phyloP scores from a whole-genome alignment of 2,888 invertebrate genomes.

The Drosophila austrosaltans region DNA sequence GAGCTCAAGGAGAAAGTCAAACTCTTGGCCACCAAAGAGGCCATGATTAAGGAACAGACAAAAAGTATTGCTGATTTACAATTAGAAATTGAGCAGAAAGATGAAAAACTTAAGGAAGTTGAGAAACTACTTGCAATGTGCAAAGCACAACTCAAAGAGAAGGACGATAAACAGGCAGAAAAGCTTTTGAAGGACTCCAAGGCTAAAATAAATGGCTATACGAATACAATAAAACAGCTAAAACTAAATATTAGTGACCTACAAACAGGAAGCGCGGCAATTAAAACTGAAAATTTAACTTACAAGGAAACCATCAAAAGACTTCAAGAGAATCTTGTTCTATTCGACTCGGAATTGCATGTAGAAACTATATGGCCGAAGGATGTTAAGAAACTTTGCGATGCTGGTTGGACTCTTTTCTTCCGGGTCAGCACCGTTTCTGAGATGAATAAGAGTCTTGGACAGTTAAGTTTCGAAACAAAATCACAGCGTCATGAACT shows the following conservation, averaged over 20 bases:
- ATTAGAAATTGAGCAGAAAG: not conserved
- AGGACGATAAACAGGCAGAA: slow-evolving; percentile 3
- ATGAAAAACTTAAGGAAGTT: not conserved
- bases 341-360: not conserved
- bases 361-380: not conserved
- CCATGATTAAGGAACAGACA: not conserved
- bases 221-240: slow-evolving; percentile 9
- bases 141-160: slow-evolving; percentile 4
- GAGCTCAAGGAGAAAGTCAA: slow-evolving; percentile 5
- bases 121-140: not conserved
- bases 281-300: not conserved
- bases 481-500: not conserved
- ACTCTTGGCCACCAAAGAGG: not conserved
- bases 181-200: slow-evolving; percentile 2
- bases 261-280: not conserved
- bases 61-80: not conserved
- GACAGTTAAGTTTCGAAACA: not conserved
- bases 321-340: not conserved
- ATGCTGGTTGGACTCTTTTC: slow-evolving; percentile 2
- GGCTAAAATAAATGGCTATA: slow-evolving; percentile 2
- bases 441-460: slow-evolving; percentile 2
- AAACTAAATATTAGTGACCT: slow-evolving; percentile 3
- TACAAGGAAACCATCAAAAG: not conserved
- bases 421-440: not conserved
- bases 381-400: not conserved